phyloP scores from a whole-genome alignment of 2,888 invertebrate species.

The Ectemnius continuus region DNA sequence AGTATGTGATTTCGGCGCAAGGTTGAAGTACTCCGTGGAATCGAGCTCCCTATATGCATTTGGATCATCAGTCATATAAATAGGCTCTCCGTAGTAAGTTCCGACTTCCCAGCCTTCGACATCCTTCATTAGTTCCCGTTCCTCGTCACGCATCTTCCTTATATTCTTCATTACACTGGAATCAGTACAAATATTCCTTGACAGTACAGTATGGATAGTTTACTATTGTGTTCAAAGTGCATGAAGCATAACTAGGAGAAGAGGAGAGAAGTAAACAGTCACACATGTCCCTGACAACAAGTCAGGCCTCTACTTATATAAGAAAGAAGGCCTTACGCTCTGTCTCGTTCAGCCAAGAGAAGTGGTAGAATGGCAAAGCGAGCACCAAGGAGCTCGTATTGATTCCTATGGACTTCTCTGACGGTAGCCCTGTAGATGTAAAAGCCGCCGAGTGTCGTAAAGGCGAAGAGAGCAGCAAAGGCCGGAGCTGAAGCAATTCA shows the following conservation, averaged over 20 bases:
- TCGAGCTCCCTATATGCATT: background rate
- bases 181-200: constrained; percentile 10
- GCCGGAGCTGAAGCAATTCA: background rate
- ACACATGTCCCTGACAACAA: background rate
- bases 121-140: constrained; percentile 92
- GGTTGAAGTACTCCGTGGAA: background rate
- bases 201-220: background rate
- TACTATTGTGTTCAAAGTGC: background rate
- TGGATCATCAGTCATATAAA: constrained; percentile 79
- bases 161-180: constrained; percentile 85
- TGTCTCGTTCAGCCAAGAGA: constrained; percentile 90
- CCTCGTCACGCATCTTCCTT: constrained; percentile 89
- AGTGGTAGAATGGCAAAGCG: constrained; percentile 88
- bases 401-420: constrained; percentile 79
- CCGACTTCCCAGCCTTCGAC: constrained; percentile 95
- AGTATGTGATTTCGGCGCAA: background rate
- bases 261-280: background rate
- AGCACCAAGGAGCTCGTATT: constrained; percentile 88
- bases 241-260: background rate
- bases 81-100: constrained; percentile 90
- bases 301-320: background rate
- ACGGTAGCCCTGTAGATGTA: constrained; percentile 82
- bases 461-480: constrained; percentile 50
- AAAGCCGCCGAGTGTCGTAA: constrained; percentile 80
- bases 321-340: constrained; percentile 81